Evolutionary conservation across 2,888 invertebrate genomes (phyloP).

Genomic region (Pyrochroa serraticornis): DNA sequence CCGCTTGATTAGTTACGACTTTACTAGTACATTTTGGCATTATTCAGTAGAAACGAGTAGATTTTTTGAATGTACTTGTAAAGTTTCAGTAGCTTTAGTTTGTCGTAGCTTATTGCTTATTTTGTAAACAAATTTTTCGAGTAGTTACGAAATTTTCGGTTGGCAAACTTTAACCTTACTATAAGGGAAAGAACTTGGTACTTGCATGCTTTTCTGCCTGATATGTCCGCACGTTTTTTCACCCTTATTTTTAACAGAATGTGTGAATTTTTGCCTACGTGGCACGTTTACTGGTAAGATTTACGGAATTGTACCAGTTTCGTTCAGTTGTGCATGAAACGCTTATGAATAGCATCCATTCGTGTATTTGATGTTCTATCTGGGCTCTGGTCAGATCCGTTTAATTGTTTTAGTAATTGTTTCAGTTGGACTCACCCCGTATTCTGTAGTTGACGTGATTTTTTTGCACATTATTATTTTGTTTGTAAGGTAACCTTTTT

Average conservation of each 20-base stretch:
- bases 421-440: conserved; percentile 56
- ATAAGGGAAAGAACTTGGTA: conserved; percentile 58
- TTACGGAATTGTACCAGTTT: conserved; percentile 11
- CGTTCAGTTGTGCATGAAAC: conserved; percentile 9
- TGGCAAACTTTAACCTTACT: conserved; percentile 59
- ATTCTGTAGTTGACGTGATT: conserved; percentile 52
- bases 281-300: conserved; percentile 40
- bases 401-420: conserved; percentile 45
- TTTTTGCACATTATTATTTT: conserved; percentile 50
- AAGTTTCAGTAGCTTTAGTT: conserved; percentile 46
- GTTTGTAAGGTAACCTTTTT: conserved; percentile 48
- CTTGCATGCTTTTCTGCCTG: conserved; percentile 39
- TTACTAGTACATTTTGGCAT: conserved; percentile 29
- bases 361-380: conserved; percentile 18
- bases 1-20: conserved; percentile 27
- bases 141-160: conserved; percentile 51
- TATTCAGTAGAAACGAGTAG: conserved; percentile 21
- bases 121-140: conserved; percentile 46
- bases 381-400: conserved; percentile 39
- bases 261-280: conserved; percentile 41
- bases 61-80: conserved; percentile 42
- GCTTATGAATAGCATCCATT: conserved; percentile 8
- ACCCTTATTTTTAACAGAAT: conserved; percentile 37
- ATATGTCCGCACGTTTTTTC: conserved; percentile 31
- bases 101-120: conserved; percentile 44